Percentiles rank a stretch among this genome's conserved stretches.
These are phyloP conservation scores for Allolobophora icterica DNA, from an alignment of 2,888 invertebrate species.

Conservation along the genomic window DNA sequence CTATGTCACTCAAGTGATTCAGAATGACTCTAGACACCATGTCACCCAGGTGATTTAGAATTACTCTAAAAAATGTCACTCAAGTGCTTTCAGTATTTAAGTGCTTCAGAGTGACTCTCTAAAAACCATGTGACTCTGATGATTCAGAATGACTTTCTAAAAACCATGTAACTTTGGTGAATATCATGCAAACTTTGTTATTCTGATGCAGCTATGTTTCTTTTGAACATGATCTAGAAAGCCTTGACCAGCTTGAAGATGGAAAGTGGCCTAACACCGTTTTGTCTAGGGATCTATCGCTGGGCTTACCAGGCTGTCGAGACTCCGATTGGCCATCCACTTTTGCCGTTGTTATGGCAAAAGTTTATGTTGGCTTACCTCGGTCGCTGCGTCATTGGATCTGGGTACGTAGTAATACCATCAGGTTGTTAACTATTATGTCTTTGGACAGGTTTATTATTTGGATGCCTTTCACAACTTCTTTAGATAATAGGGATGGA, in stretches of 20 bases:
- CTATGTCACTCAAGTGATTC: no score
- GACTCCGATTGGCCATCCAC: constrained; percentile 74
- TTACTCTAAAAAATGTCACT: no score
- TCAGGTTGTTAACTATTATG: not conserved
- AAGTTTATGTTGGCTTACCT: constrained; percentile 72
- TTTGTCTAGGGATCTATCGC: constrained; percentile 70
- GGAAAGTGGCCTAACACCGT: constrained; percentile 51
- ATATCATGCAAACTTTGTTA: not conserved
- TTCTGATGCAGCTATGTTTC: not conserved
- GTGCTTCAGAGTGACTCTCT: no score
- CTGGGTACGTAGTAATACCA: constrained; percentile 29
- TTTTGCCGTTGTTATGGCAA: constrained; percentile 78
- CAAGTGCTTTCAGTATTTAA: no score
- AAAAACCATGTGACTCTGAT: no score
- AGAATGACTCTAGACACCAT: not conserved
- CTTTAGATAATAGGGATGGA: not conserved
- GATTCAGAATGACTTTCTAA: no score
- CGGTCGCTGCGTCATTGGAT: constrained; percentile 26
- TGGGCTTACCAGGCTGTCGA: constrained; percentile 78
- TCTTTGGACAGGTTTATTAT: not conserved
- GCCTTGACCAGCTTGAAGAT: constrained; percentile 55
- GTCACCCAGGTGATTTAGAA: not conserved
- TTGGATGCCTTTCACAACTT: not conserved
- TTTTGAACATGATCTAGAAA: constrained; percentile 52
- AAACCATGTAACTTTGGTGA: not conserved